These are phyloP conservation scores for Drosophila engyochracea DNA, from an alignment of 2,888 invertebrate genomes.

Conservation along the genomic window DNA sequence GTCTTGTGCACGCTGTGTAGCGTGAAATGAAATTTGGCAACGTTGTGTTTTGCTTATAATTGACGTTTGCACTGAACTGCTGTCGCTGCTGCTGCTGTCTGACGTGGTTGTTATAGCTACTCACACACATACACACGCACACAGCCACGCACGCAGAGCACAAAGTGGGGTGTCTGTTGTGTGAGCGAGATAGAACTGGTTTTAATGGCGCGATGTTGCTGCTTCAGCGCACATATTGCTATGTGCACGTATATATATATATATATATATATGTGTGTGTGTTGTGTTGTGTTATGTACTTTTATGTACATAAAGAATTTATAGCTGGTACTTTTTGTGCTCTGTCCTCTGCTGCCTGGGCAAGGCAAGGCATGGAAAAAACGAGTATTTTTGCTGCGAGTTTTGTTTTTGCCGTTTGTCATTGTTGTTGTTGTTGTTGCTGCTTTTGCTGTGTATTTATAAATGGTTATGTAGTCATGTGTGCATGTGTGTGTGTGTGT, in stretches of 20 bases:
- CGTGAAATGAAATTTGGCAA: constrained; percentile 67
- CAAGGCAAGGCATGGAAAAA: constrained; percentile 73
- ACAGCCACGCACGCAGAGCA: constrained; percentile 11
- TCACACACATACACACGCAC: constrained; percentile 39
- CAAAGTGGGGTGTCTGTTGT: constrained; percentile 68
- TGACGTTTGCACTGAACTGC: constrained; percentile 78
- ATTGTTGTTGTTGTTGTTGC: constrained; percentile 43
- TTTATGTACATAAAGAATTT: constrained; percentile 75
- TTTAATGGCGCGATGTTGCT: constrained; percentile 73
- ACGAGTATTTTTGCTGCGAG: constrained; percentile 73
- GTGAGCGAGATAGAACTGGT: constrained; percentile 62
- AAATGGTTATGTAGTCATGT: constrained; percentile 78
- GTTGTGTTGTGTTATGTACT: constrained; percentile 58
- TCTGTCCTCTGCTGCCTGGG: constrained; percentile 57
- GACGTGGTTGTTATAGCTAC: constrained; percentile 74
- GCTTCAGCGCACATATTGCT: constrained; percentile 66
- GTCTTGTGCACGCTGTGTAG: constrained; percentile 44
- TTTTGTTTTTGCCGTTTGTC: constrained; percentile 64
- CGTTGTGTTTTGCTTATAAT: constrained; percentile 77
- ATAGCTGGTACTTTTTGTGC: constrained; percentile 74
- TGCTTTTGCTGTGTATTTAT: constrained; percentile 66
- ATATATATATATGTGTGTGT: constrained; percentile 3
- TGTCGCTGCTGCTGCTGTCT: constrained; percentile 61
- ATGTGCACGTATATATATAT: background rate
- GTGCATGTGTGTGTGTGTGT: constrained; percentile 29